Percentiles rank a stretch among this genome's conserved stretches.
Conservation (phyloP, 2,797 vertebrate species). For the Melanogrammus aeglefinus region DNA sequence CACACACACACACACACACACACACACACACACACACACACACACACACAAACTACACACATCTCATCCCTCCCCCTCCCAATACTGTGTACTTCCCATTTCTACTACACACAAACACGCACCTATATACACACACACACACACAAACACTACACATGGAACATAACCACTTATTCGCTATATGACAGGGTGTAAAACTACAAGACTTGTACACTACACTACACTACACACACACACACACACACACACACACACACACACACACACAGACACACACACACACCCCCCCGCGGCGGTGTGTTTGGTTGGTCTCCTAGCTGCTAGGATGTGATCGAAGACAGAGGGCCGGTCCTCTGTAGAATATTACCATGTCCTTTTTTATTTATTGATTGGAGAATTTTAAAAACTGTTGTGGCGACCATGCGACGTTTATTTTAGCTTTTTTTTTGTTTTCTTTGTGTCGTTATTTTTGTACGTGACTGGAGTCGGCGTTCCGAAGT, state of each 20-base stretch:
- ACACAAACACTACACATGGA: not conserved
- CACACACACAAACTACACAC: not conserved
- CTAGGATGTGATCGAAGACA: not conserved
- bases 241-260: too few species aligned
- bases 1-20: not conserved
- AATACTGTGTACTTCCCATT: too few species aligned
- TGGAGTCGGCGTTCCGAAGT: not conserved
- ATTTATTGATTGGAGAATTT: not conserved
- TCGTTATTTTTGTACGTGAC: not conserved
- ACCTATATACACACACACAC: not conserved
- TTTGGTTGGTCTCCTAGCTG: not conserved
- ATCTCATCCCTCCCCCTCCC: too few species aligned
- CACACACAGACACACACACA: not conserved
- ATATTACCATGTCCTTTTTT: conserved; percentile 1
- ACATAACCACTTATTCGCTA: not conserved
- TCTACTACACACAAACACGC: too few species aligned
- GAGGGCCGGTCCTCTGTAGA: not conserved
- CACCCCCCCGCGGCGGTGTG: not conserved
- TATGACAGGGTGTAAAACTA: not conserved
- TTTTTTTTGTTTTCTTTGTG: too few species aligned
- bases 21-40: too few species aligned
- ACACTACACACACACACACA: too few species aligned
- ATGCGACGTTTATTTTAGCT: not conserved
- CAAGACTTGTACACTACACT: not conserved
- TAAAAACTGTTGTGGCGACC: not conserved